Percentiles rank a stretch among this genome's conserved stretches.
Conservation (phyloP, 2,113 vertebrate species). For the Pungitius pungitius region DNA sequence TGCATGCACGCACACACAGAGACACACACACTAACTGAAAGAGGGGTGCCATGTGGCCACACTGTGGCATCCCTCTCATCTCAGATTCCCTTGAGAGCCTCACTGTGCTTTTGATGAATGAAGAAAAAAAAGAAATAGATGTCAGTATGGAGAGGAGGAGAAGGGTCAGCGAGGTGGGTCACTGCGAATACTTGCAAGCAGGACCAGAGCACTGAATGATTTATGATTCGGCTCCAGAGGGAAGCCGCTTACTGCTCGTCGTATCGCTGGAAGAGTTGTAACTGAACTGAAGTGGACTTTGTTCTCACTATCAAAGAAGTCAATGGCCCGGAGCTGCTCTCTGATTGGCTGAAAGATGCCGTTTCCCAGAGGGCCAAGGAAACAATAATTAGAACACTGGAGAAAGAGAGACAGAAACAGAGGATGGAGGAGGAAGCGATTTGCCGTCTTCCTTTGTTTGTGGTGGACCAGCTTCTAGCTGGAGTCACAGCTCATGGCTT, state of each 20-base stretch:
- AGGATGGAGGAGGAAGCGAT: constrained; percentile 30
- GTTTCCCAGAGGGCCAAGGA: constrained; percentile 24
- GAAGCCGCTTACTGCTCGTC: constrained; percentile 10
- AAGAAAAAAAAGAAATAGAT: constrained; percentile 7
- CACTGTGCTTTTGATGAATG: constrained; percentile 25
- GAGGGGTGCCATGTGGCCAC: constrained; percentile 28
- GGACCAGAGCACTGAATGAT: constrained; percentile 47
- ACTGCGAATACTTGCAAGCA: not conserved
- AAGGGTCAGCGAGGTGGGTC: constrained; percentile 4
- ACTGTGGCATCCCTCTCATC: constrained; percentile 26
- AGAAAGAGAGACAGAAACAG: constrained; percentile 11
- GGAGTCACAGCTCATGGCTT: constrained; percentile 28
- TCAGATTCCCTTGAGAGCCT: constrained; percentile 24
- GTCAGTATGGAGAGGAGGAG: not conserved
- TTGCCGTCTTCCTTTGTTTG: constrained; percentile 38
- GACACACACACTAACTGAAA: constrained; percentile 10
- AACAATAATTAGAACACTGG: constrained; percentile 39
- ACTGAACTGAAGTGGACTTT: constrained; percentile 18
- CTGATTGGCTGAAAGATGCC: constrained; percentile 22
- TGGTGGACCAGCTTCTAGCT: constrained; percentile 54
- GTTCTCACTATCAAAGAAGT: constrained; percentile 32
- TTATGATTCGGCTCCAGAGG: constrained; percentile 18
- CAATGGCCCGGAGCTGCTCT: not conserved
- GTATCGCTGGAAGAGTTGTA: constrained; percentile 6
- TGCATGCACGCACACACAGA: constrained; percentile 22